These are phyloP conservation scores for Channallabes apus DNA, from an alignment of 2,797 vertebrate species.

Conservation along the genomic window DNA sequence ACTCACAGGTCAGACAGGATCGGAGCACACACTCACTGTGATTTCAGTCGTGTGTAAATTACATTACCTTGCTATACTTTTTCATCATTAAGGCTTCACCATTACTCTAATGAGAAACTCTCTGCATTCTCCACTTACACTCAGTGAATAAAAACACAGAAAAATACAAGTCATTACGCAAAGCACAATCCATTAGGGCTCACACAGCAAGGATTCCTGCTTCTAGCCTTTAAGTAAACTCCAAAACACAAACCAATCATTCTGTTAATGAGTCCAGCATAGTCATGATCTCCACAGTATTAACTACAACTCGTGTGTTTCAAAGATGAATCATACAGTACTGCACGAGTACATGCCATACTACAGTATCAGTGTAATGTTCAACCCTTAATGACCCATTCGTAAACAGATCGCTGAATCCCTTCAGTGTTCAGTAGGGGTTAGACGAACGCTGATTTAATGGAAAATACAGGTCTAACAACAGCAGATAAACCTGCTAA, in stretches of 20 bases:
- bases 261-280: conserved; percentile 15
- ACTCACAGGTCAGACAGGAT: conserved; percentile 29
- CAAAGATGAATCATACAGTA: not conserved
- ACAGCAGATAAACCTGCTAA: not conserved
- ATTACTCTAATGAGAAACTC: conserved; percentile 22
- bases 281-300: not conserved
- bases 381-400: conserved; percentile 72
- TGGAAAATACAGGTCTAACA: conserved; percentile 36
- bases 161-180: not conserved
- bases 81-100: conserved; percentile 1
- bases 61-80: conserved; percentile 16
- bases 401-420: conserved; percentile 49
- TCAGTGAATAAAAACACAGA: not conserved
- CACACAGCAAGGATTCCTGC: not conserved
- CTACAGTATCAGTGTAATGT: conserved; percentile 60
- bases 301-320: conserved; percentile 3
- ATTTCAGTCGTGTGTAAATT: conserved; percentile 22
- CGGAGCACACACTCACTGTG: conserved; percentile 31
- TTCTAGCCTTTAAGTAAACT: not conserved
- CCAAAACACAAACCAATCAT: not conserved
- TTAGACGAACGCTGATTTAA: conserved; percentile 52
- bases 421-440: not conserved
- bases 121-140: not conserved
- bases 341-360: conserved; percentile 23
- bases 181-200: not conserved